phyloP scores from a whole-genome alignment of 2,113 vertebrate genomes.

The Leucosticte australis region DNA sequence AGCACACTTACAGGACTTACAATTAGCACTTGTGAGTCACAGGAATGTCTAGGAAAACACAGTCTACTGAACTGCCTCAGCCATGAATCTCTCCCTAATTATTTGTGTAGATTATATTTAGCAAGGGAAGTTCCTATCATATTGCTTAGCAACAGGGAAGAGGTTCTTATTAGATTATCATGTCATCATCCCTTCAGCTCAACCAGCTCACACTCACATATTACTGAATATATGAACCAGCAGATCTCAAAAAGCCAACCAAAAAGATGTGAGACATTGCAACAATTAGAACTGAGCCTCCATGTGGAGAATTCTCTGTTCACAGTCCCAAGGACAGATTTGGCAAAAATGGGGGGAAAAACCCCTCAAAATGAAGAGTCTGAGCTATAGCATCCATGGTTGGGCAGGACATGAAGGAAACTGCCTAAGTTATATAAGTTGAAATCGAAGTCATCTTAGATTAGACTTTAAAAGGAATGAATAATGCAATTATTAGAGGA shows the following conservation, averaged over 20 bases:
- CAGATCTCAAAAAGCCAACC: not conserved
- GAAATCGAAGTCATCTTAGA: not conserved
- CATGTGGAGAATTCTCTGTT: not conserved
- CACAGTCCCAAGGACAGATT: not conserved
- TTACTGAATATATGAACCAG: not conserved
- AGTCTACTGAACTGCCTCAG: not conserved
- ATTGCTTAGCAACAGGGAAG: not conserved
- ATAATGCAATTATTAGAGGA: not conserved
- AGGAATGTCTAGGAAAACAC: not conserved
- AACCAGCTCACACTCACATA: not conserved
- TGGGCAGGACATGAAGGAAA: not conserved
- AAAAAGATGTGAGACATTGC: not conserved
- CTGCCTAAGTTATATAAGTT: rapidly evolving
- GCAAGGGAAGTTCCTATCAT: not conserved
- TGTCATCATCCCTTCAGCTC: not conserved
- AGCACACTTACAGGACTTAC: not conserved
- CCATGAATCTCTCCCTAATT: not conserved
- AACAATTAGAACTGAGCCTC: not conserved
- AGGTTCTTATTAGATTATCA: not conserved
- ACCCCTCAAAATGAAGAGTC: not conserved
- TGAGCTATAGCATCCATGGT: not conserved
- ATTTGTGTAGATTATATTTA: not conserved
- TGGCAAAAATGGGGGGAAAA: not conserved
- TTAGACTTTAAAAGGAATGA: not conserved
- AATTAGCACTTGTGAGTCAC: not conserved